Base-by-base conservation (phyloP, 2,113 vertebrate genomes). In the Phylloscopus trochiloides region DNA sequence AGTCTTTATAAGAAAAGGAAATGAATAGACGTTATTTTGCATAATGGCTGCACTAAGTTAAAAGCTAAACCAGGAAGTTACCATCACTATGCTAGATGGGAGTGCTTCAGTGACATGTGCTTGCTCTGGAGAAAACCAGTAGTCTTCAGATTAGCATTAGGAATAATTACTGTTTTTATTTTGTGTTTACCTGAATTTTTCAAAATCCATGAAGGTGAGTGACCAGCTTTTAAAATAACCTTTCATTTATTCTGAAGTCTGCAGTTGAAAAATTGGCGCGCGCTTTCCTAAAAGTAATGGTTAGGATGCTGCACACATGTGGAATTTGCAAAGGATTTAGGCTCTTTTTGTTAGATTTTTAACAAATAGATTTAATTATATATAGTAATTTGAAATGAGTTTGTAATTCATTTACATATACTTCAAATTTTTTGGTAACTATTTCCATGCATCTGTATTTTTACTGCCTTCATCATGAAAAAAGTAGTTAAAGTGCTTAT, bases 101-200 rank as follows among this genome's bases (percentile, higher is more conserved):
- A 84, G 88, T 55, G 79, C 93, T 48, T 73, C 52, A 31, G 86
- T 78, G 94, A 87, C 97, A 97, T 97, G 97, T 96, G 97, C 95
- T 82, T 57, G 92, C 96, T 96, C 71, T 99, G 99, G 98, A 97
- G 98, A 83, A 98, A 97, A 95, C 88, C 97, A 51, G 93, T 92
- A 14, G 47, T 98, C 75, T 86, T 97, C 72, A 99, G 98, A 98
- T 97, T 99, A 82, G 31, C 97, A 75, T 57, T 98, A 40, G 97
- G 98, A 71, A 91, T 99, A 95, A 96, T 99, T 94, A 96, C 98
- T 7, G 59, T 95, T 54, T 98, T 99, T 90, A 98, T 99, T 97
- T 92, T 99, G 85, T 98, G 98, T 93, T 98, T 99, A 76, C 98
- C 99, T 57, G 99, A 99, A 57, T 98, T 99, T 97, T 99, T 99